These are phyloP conservation scores for Tapirus indicus DNA, from an alignment of 2,797 vertebrate species.

Conservation along the genomic window DNA sequence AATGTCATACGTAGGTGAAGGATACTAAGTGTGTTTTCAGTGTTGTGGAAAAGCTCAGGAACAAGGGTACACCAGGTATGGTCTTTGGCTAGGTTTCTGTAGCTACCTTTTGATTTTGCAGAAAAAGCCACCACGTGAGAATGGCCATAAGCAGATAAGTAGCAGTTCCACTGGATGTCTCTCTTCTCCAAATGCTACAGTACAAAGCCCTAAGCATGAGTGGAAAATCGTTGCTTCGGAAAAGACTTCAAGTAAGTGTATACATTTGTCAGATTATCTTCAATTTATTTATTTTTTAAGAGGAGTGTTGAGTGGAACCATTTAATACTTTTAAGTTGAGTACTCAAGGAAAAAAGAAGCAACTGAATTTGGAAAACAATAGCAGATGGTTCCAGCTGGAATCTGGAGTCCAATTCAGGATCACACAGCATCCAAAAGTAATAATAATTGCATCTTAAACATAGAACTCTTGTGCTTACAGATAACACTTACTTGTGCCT, in stretches of 20 bases:
- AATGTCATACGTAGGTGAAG: slow-evolving; percentile 35
- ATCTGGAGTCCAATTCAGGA: slow-evolving; percentile 45
- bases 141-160: slow-evolving; percentile 96
- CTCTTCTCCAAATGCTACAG: slow-evolving; percentile 93
- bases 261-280: slow-evolving; percentile 27
- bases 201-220: slow-evolving; percentile 94
- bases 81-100: slow-evolving; percentile 93
- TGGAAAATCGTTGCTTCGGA: slow-evolving; percentile 99
- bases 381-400: neutral
- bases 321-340: slow-evolving; percentile 52
- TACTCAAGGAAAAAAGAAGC: slow-evolving; percentile 39
- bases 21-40: slow-evolving; percentile 2
- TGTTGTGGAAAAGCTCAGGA: slow-evolving; percentile 68
- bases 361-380: slow-evolving; percentile 42
- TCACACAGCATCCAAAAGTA: slow-evolving; percentile 46
- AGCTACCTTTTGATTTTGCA: slow-evolving; percentile 99
- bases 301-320: slow-evolving; percentile 17
- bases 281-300: slow-evolving; percentile 28
- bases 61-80: slow-evolving; percentile 81
- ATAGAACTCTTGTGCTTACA: slow-evolving; percentile 83
- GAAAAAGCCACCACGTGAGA: slow-evolving; percentile 98
- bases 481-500: slow-evolving; percentile 98
- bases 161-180: slow-evolving; percentile 96
- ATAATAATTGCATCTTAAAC: neutral
- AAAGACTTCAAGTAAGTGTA: slow-evolving; percentile 96